Conservation (phyloP, 2,797 vertebrate species). For the Thunnus albacares region DNA sequence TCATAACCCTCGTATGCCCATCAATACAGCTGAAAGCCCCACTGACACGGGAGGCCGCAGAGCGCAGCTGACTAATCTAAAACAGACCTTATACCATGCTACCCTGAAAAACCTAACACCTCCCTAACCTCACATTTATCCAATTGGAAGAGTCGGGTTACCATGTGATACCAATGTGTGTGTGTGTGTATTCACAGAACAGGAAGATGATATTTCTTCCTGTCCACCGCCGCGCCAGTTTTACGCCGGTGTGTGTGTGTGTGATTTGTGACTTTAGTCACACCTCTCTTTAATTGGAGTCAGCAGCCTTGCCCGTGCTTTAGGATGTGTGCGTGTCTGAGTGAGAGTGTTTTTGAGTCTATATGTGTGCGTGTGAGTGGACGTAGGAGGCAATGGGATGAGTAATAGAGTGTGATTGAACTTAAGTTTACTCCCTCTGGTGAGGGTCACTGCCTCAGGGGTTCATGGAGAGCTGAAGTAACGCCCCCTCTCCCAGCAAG, state of each 20-base stretch:
- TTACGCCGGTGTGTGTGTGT: conserved; percentile 32
- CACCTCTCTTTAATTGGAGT: conserved; percentile 59
- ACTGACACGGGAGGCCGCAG: conserved; percentile 61
- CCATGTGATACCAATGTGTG: conserved; percentile 38
- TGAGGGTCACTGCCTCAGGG: conserved; percentile 53
- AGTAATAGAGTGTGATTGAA: conserved; percentile 66
- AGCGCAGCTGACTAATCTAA: conserved; percentile 69
- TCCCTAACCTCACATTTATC: conserved; percentile 53
- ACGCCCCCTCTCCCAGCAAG: conserved; percentile 25
- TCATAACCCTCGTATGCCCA: conserved; percentile 69
- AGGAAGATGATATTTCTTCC: conserved; percentile 56
- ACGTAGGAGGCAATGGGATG: conserved; percentile 46
- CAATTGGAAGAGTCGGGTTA: conserved; percentile 64
- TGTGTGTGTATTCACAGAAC: conserved; percentile 7
- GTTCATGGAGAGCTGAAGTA: conserved; percentile 18
- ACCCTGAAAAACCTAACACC: conserved; percentile 45
- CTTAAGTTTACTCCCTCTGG: conserved; percentile 42
- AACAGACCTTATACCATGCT: conserved; percentile 63
- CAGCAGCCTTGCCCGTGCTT: conserved; percentile 25
- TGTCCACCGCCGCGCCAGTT: conserved; percentile 52
- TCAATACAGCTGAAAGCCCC: conserved; percentile 54
- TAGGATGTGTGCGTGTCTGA: conserved; percentile 11
- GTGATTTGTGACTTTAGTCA: conserved; percentile 68
- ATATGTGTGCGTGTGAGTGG: conserved; percentile 1
- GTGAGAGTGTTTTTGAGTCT: conserved; percentile 20